Evolutionary conservation across 2,797 vertebrate genomes (phyloP).

Genomic region (Ptychobarbus kaznakovi): DNA sequence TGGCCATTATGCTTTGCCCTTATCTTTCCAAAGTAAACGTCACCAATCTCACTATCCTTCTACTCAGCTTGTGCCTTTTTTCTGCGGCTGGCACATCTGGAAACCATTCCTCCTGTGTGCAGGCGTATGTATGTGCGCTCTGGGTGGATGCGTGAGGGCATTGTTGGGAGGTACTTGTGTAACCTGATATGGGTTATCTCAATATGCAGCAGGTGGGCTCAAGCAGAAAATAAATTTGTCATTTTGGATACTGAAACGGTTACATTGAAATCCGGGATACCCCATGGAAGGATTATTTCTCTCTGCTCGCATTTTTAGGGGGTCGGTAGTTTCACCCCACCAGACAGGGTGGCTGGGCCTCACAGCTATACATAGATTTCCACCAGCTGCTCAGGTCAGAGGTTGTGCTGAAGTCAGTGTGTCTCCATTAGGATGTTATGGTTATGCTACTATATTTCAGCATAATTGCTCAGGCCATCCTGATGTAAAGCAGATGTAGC

Average conservation of each 20-base stretch:
- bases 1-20: neutral
- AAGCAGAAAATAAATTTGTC: constrained; percentile 28
- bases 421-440: constrained; percentile 4
- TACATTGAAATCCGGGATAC: neutral
- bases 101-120: constrained; percentile 38
- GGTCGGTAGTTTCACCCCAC: neutral
- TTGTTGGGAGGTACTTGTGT: constrained; percentile 32
- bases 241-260: constrained; percentile 9
- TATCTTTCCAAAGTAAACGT: neutral
- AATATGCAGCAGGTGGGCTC: constrained; percentile 40
- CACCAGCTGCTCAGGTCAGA: constrained; percentile 49
- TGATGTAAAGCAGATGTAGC: neutral
- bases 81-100: constrained; percentile 38
- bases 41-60: neutral
- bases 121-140: constrained; percentile 1
- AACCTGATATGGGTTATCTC: constrained; percentile 43
- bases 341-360: constrained; percentile 23
- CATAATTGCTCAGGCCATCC: neutral
- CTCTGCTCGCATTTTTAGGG: neutral
- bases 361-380: constrained; percentile 38
- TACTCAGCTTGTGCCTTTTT: constrained; percentile 17
- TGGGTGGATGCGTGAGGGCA: constrained; percentile 2
- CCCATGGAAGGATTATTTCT: constrained; percentile 2
- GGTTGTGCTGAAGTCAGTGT: constrained; percentile 28
- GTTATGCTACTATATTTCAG: constrained; percentile 8